Evolutionary conservation across 2,888 invertebrate genomes (phyloP).

Genomic region (Tupiocoris notatus): DNA sequence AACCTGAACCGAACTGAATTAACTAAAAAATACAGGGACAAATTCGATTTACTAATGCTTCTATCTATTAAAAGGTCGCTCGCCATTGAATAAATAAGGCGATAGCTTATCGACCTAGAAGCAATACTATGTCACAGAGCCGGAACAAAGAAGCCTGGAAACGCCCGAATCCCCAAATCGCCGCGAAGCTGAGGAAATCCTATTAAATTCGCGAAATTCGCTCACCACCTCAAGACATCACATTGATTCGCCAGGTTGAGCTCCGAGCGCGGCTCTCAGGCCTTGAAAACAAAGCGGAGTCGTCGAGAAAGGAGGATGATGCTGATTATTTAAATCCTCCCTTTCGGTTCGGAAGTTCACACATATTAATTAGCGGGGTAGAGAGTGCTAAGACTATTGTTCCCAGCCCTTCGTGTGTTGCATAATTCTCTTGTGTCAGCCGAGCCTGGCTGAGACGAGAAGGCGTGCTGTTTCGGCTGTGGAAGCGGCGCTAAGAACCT

Average conservation of each 20-base stretch:
- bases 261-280: neutral
- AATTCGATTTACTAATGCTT: too few species aligned
- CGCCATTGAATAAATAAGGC: too few species aligned
- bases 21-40: too few species aligned
- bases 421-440: constrained; percentile 40
- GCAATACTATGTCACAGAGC: neutral
- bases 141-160: neutral
- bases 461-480: constrained; percentile 6
- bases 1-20: too few species aligned
- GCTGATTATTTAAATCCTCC: constrained; percentile 43
- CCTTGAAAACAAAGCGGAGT: constrained; percentile 34
- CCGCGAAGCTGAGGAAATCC: constrained; percentile 16
- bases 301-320: constrained; percentile 25
- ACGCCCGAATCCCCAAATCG: neutral
- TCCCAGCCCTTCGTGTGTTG: constrained; percentile 39
- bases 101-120: too few species aligned
- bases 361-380: constrained; percentile 43
- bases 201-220: constrained; percentile 10
- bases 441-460: neutral
- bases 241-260: constrained; percentile 17
- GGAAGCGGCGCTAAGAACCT: constrained; percentile 28
- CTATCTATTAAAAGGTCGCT: too few species aligned
- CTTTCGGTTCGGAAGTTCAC: constrained; percentile 27
- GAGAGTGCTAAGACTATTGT: constrained; percentile 37
- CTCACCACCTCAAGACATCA: neutral